Conservation (phyloP, 2,888 invertebrate genomes). For the Scaptomyza polygonia region DNA sequence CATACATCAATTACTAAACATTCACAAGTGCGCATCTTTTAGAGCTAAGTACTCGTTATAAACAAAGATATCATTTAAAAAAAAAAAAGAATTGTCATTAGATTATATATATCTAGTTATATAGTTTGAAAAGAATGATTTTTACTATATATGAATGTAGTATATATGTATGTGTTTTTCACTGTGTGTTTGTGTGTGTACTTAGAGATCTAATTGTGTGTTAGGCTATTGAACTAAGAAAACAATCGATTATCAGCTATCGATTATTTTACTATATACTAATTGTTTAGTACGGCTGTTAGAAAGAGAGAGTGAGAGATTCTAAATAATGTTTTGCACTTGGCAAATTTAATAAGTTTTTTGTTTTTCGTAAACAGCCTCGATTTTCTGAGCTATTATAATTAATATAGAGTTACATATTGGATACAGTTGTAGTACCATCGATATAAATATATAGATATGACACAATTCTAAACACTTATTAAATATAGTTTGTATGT, state of each 20-base stretch:
- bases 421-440: conserved; percentile 55
- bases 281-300: conserved; percentile 31
- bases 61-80: conserved; percentile 38
- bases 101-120: conserved; percentile 41
- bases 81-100: not conserved
- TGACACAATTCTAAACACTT: conserved; percentile 68
- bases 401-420: conserved; percentile 43
- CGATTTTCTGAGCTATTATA: conserved; percentile 48
- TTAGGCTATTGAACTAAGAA: conserved; percentile 51
- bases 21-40: conserved; percentile 35
- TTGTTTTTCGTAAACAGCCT: conserved; percentile 45
- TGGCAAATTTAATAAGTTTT: conserved; percentile 16
- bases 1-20: conserved; percentile 64
- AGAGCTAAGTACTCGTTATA: conserved; percentile 42
- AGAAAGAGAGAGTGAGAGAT: conserved; percentile 16
- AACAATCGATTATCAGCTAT: conserved; percentile 35
- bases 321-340: conserved; percentile 42
- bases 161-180: conserved; percentile 23
- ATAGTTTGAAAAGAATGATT: conserved; percentile 49
- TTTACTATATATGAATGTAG: conserved; percentile 44
- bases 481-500: conserved; percentile 37
- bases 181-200: conserved; percentile 32
- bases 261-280: conserved; percentile 54
- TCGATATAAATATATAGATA: conserved; percentile 56
- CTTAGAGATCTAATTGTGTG: conserved; percentile 57